Evolutionary conservation across 2,888 invertebrate genomes (phyloP).

Genomic region (Nymphalis polychloros): DNA sequence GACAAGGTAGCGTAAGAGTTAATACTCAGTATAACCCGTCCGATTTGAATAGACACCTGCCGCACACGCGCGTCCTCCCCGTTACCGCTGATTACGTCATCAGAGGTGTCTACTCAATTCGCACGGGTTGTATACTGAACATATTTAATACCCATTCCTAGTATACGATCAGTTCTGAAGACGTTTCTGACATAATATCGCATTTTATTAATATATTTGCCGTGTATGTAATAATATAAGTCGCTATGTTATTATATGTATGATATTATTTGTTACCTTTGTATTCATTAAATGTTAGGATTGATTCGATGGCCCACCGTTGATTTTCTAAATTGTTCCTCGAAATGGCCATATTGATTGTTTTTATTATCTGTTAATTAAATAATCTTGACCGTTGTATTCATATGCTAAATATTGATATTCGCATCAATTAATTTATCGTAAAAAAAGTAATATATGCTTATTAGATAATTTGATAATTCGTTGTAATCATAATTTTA

Average conservation of each 20-base stretch:
- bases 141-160: not conserved
- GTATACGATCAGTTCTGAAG: not conserved
- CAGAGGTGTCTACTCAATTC: too few relatives aligned
- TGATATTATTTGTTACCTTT: not conserved
- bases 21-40: too few relatives aligned
- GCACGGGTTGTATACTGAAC: not conserved
- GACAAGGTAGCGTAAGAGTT: too few relatives aligned
- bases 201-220: too few relatives aligned
- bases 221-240: too few relatives aligned
- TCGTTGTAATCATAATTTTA: conserved; percentile 2
- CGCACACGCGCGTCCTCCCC: too few relatives aligned
- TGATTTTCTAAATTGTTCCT: conserved; percentile 23
- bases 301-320: conserved; percentile 21
- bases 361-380: conserved; percentile 12
- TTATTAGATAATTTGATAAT: conserved; percentile 3
- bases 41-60: too few relatives aligned
- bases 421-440: not conserved
- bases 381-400: conserved; percentile 2
- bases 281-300: not conserved
- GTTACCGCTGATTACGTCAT: too few relatives aligned
- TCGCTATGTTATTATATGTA: too few relatives aligned
- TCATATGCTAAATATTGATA: not conserved
- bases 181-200: too few relatives aligned
- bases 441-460: not conserved
- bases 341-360: conserved; percentile 18